phyloP scores from a whole-genome alignment of 2,797 vertebrate genomes.

The Cyprinella venusta region DNA sequence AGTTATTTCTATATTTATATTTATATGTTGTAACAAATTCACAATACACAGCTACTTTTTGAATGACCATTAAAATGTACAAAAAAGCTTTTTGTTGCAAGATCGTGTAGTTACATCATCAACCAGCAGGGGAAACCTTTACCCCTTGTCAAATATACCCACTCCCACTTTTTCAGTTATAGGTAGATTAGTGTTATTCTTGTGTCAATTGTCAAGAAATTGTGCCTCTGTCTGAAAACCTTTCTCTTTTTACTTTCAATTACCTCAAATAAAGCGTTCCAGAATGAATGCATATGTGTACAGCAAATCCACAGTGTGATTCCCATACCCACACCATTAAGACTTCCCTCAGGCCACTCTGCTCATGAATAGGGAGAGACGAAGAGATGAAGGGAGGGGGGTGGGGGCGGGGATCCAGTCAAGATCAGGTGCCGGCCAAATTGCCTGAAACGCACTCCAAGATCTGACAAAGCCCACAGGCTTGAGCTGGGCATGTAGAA shows the following conservation, averaged over 20 bases:
- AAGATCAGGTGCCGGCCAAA: not conserved
- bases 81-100: not conserved
- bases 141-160: not conserved
- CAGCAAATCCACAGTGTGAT: not conserved
- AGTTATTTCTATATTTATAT: conserved; percentile 3
- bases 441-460: conserved; percentile 16
- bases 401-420: not conserved
- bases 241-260: conserved; percentile 18
- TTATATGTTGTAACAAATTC: not conserved
- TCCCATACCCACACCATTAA: conserved; percentile 19
- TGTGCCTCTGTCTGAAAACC: not conserved
- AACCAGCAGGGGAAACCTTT: conserved; percentile 12
- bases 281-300: not conserved
- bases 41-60: not conserved
- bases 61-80: not conserved
- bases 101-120: not conserved
- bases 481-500: conserved; percentile 8
- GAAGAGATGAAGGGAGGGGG: not conserved
- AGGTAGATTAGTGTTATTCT: not conserved
- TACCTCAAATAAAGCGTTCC: not conserved
- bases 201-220: not conserved
- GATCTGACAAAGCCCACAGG: conserved; percentile 19
- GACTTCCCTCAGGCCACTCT: conserved; percentile 2
- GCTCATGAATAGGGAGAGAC: conserved; percentile 7
- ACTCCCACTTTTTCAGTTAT: not conserved